These are phyloP conservation scores for Zaprionus bogoriensis DNA, from an alignment of 2,888 invertebrate genomes.

Conservation along the genomic window DNA sequence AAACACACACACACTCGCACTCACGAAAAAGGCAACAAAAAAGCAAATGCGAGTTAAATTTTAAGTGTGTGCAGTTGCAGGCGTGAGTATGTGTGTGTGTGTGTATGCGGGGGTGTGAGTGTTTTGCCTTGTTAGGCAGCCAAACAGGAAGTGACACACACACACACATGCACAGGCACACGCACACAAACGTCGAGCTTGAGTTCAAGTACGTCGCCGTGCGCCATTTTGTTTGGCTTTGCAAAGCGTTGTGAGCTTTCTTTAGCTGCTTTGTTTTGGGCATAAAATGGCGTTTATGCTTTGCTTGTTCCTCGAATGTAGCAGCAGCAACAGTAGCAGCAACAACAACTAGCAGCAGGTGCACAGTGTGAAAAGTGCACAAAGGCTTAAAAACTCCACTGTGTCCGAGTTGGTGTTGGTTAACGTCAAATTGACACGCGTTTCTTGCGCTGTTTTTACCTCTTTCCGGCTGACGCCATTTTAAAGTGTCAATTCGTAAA, in stretches of 20 bases:
- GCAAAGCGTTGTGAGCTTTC: slow-evolving; percentile 25
- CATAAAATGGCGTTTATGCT: slow-evolving; percentile 54
- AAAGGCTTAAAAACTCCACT: slow-evolving; percentile 10
- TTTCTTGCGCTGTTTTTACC: not conserved
- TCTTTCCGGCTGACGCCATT: not conserved
- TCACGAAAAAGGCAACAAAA: slow-evolving; percentile 23
- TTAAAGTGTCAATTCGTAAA: slow-evolving; percentile 40
- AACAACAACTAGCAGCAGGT: slow-evolving; percentile 28
- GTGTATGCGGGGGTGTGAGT: slow-evolving; percentile 14
- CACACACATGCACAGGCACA: slow-evolving; percentile 16
- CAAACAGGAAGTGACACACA: slow-evolving; percentile 57
- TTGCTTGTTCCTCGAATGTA: slow-evolving; percentile 29
- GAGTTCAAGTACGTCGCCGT: slow-evolving; percentile 51
- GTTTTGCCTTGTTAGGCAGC: slow-evolving; percentile 51
- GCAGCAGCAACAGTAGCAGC: slow-evolving; percentile 7
- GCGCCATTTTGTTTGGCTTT: slow-evolving; percentile 53
- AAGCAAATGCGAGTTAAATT: slow-evolving; percentile 55
- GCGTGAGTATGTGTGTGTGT: slow-evolving; percentile 5
- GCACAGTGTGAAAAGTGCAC: slow-evolving; percentile 26
- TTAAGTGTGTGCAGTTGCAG: slow-evolving; percentile 44
- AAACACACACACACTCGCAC: slow-evolving; percentile 24
- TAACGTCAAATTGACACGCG: slow-evolving; percentile 27
- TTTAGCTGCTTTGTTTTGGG: slow-evolving; percentile 44
- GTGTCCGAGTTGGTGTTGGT: slow-evolving; percentile 33
- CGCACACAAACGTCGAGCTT: slow-evolving; percentile 18